A percentile compares a stretch with the other conserved stretches of the same genome.
These are phyloP conservation scores for Meloe dianella DNA, from an alignment of 2,888 invertebrate genomes.

Conservation along the genomic window DNA sequence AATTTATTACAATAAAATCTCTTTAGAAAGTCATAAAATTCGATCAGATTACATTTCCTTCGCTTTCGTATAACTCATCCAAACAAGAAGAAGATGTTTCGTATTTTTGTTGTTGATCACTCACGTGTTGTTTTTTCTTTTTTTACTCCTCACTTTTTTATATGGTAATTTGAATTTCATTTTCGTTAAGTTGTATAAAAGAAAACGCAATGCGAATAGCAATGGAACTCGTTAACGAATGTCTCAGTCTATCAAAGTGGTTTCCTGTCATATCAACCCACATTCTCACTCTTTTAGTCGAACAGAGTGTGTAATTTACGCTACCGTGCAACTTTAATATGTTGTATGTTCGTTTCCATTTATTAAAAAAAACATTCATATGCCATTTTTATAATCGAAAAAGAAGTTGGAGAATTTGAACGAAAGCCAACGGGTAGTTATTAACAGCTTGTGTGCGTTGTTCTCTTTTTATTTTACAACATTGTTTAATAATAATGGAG, in stretches of 20 bases:
- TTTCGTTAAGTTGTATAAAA: not conserved
- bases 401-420: not conserved
- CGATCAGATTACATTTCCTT: not conserved
- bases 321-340: conserved; percentile 30
- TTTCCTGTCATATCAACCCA: conserved; percentile 33
- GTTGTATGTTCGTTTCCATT: conserved; percentile 25
- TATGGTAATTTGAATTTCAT: not conserved
- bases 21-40: conserved; percentile 17
- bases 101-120: not conserved
- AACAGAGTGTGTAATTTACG: conserved; percentile 33
- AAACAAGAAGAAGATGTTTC: not conserved
- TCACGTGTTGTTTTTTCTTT: not conserved
- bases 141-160: not conserved
- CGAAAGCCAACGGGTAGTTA: conserved; percentile 29
- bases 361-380: conserved; percentile 31
- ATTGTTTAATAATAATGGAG: conserved; percentile 16
- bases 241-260: conserved; percentile 31
- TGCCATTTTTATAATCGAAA: conserved; percentile 29
- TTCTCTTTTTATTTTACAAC: not conserved
- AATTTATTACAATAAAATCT: not conserved
- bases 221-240: conserved; percentile 29
- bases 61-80: not conserved
- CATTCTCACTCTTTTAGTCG: conserved; percentile 24
- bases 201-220: conserved; percentile 18
- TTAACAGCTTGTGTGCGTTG: not conserved